Conservation (phyloP, 2,888 invertebrate genomes). For the Apamea monoglypha region DNA sequence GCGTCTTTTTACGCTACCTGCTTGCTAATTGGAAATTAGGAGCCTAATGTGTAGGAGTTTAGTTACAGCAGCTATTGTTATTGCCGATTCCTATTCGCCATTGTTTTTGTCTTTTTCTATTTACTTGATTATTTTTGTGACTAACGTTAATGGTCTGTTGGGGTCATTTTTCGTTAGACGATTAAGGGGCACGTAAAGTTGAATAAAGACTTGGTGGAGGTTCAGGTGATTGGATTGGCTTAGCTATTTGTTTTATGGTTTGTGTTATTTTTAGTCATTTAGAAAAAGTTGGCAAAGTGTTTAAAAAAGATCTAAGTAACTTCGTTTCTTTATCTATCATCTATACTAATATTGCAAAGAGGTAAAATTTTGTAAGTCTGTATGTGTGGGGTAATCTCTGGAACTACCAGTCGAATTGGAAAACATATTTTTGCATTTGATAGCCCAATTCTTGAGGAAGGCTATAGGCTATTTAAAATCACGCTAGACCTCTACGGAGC, state of each 20-base stretch:
- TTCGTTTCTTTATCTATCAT: background rate
- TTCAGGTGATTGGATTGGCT: constrained; percentile 29
- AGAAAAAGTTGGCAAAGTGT: background rate
- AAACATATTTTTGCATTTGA: no score
- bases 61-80: constrained; percentile 85
- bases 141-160: constrained; percentile 53
- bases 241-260: background rate
- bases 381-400: no score
- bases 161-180: constrained; percentile 37
- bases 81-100: constrained; percentile 84
- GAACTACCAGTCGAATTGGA: no score
- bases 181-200: constrained; percentile 50
- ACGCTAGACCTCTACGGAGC: no score
- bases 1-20: constrained; percentile 90
- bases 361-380: no score
- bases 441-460: no score
- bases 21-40: constrained; percentile 89
- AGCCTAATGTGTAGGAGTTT: constrained; percentile 87
- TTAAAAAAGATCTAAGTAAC: background rate
- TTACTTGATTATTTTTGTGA: constrained; percentile 73
- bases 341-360: no score
- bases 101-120: constrained; percentile 79
- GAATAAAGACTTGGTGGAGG: constrained; percentile 29
- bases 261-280: background rate
- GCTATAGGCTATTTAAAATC: no score